Evolutionary conservation across 2,113 vertebrate genomes (phyloP).

Genomic region (Gallinago undulata): DNA sequence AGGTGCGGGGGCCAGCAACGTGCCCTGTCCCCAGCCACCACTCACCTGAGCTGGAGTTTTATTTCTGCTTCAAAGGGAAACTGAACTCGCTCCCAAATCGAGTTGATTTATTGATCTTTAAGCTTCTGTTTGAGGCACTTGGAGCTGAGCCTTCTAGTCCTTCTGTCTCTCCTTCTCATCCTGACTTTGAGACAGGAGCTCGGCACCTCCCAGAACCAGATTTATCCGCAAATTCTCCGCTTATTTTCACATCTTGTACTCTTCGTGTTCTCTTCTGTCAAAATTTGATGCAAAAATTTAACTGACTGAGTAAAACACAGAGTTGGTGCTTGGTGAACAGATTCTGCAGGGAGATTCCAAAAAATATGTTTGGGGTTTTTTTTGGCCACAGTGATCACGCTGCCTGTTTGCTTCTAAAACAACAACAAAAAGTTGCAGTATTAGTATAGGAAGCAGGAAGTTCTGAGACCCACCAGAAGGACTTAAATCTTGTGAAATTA

Average conservation of each 20-base stretch:
- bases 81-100: not conserved
- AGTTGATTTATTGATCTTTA: not conserved
- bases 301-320: not conserved
- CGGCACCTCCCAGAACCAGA: not conserved
- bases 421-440: not conserved
- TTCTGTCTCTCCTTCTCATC: not conserved
- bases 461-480: not conserved
- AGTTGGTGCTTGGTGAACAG: not conserved
- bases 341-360: not conserved
- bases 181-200: not conserved
- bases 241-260: not conserved
- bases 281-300: not conserved
- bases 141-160: not conserved
- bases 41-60: not conserved
- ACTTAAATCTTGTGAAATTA: not conserved
- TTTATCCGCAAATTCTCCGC: not conserved
- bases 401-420: not conserved
- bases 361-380: not conserved
- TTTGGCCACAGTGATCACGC: fast-evolving
- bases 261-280: not conserved
- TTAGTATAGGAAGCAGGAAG: not conserved
- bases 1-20: not conserved
- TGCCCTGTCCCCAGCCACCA: not conserved
- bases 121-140: not conserved
- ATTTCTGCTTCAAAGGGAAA: not conserved